A percentile compares a stretch with the other conserved stretches of the same genome.
phyloP scores from a whole-genome alignment of 2,888 invertebrate genomes.

The Nemoura dubitans region DNA sequence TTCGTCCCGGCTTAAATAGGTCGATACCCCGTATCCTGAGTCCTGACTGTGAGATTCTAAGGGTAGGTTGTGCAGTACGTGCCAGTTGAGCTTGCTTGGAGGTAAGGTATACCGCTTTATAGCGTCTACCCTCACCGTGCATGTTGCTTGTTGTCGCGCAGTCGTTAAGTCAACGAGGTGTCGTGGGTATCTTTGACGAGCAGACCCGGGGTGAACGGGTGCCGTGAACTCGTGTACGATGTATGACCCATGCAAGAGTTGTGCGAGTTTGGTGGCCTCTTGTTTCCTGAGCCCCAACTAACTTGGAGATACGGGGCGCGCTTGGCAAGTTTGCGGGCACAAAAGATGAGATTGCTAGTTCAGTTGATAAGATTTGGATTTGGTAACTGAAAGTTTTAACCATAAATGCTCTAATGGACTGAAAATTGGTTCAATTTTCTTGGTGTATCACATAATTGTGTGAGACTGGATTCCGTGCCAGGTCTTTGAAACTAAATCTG shows the following conservation, averaged over 20 bases:
- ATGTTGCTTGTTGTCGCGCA: neutral
- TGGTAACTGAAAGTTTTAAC: neutral
- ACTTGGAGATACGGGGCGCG: neutral
- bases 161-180: slow-evolving; percentile 4
- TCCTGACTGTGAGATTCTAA: neutral
- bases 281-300: neutral
- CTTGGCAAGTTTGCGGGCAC: neutral
- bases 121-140: neutral
- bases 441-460: neutral
- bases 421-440: neutral
- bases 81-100: too few relatives aligned
- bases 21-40: neutral
- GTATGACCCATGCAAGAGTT: neutral
- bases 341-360: neutral
- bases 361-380: neutral
- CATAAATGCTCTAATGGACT: neutral
- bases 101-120: neutral
- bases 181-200: neutral
- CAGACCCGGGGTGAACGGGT: neutral
- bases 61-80: neutral
- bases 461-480: neutral
- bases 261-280: neutral
- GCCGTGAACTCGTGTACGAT: neutral
- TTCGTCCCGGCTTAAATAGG: neutral
- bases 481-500: neutral